Evolutionary conservation across 2,797 vertebrate genomes (phyloP), one percentile per base, ranked within the genome.

Genomic region (Crotalus adamanteus): DNA sequence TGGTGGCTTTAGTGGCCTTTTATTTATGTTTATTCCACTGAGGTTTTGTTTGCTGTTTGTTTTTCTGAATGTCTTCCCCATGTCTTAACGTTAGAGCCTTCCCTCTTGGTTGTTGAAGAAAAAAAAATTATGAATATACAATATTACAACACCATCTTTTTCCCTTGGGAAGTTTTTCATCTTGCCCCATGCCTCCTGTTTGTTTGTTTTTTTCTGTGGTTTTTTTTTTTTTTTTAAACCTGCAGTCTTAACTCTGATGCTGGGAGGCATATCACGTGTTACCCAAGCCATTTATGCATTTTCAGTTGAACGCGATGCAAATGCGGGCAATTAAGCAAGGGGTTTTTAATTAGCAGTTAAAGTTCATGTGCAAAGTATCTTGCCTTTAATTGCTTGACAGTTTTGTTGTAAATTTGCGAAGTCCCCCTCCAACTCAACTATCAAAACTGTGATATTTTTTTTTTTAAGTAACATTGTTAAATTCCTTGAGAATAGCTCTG

Each of bases 341-440:
- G 97, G 97, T 97, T 98, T 98, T 98, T 98, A 98, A 98, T 98
- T 98, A 98, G 98, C 98, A 98, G 97, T 98, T 98, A 98, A 97
- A 98, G 97, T 98, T 98, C 98, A 98, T 97, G 98, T 98, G 98
- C 97, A 98, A 98, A 98, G 96, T 97, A 97, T 97, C 97, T 97
- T 97, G 96, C 97, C 96, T 98, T 98, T 98, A 98, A 98, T 98
- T 98, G 98, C 97, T 98, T 98, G 98, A 98, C 97, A 98, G 98
- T 98, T 98, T 97, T 97, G 97, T 97, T 97, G 97, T 97, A 97
- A 98, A 98, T 98, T 98, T 98, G 97, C 95, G 97, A 96, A 96
- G 96, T 97, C 96, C 92, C 96, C 97, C 94, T 89, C 89, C 92
- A 96, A 96, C 96, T 97, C 96, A 98, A 96, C 96, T 96, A 97